Percentiles rank a stretch among this genome's conserved stretches.
Evolutionary conservation across 2,888 invertebrate species (phyloP).

Genomic region (Cephus spinipes): DNA sequence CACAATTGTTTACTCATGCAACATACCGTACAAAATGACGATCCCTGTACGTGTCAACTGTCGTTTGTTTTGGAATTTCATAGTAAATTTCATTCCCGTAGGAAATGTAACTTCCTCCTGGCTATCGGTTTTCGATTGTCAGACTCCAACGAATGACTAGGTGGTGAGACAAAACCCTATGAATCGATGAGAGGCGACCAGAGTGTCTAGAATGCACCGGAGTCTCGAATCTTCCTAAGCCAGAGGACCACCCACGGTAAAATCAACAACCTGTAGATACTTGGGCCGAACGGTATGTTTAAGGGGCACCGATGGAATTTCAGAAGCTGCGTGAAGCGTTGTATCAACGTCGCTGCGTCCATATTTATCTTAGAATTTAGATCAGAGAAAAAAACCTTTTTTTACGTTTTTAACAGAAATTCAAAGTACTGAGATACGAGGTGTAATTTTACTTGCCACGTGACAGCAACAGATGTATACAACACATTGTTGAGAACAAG

Average conservation of each 20-base stretch:
- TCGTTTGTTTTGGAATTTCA: not conserved
- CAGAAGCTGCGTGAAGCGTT: not conserved
- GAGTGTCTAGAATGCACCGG: conserved; percentile 13
- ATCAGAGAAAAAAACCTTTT: not conserved
- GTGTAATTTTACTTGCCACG: too few relatives aligned
- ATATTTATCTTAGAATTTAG: not conserved
- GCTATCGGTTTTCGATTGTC: not conserved
- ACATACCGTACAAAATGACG: not conserved
- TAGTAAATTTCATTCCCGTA: not conserved
- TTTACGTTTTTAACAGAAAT: too few relatives aligned
- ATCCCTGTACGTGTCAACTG: not conserved
- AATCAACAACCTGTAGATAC: conserved; percentile 39
- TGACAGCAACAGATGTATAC: too few relatives aligned
- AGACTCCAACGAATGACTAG: not conserved
- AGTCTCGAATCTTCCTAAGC: conserved; percentile 21
- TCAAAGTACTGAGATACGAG: too few relatives aligned
- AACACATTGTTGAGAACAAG: not conserved
- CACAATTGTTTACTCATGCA: not conserved
- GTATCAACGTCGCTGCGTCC: not conserved
- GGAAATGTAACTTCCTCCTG: not conserved
- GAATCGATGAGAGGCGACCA: conserved; percentile 39
- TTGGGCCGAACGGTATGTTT: conserved; percentile 5
- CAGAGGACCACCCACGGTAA: conserved; percentile 13
- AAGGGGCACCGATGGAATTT: conserved; percentile 14
- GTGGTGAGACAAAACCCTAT: not conserved